These are phyloP conservation scores for Hypselothyrea guttata DNA, from an alignment of 2,888 invertebrate species.

Conservation along the genomic window DNA sequence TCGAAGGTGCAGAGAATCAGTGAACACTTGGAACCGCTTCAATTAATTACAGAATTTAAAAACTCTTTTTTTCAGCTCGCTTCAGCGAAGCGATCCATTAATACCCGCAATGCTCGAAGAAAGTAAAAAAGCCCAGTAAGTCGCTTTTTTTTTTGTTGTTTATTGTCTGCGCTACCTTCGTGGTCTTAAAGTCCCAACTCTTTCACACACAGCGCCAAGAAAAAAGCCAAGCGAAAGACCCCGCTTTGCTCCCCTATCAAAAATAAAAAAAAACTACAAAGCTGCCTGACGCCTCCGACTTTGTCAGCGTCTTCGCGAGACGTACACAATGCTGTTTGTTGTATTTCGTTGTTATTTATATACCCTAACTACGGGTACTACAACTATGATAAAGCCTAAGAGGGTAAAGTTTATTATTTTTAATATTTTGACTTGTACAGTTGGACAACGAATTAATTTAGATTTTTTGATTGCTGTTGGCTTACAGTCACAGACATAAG, in stretches of 20 bases:
- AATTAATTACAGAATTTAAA: slow-evolving; percentile 44
- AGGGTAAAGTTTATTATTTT: no score
- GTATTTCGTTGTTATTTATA: slow-evolving; percentile 15
- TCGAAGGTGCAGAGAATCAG: slow-evolving; percentile 29
- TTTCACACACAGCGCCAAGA: slow-evolving; percentile 7
- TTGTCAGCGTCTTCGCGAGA: slow-evolving; percentile 21
- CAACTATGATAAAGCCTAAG: no score
- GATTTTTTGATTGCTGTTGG: no score
- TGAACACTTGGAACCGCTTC: slow-evolving; percentile 10
- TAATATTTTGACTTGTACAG: no score
- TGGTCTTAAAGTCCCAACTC: slow-evolving; percentile 38
- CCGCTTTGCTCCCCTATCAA: slow-evolving; percentile 3
- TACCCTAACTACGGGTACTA: no score
- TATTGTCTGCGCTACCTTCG: slow-evolving; percentile 34
- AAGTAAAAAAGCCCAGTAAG: slow-evolving; percentile 46
- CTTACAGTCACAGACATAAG: no score
- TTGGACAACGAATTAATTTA: no score
- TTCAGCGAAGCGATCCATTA: slow-evolving; percentile 30
- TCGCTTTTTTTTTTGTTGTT: slow-evolving; percentile 10
- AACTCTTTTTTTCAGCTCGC: slow-evolving; percentile 17
- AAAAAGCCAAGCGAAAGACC: slow-evolving; percentile 41
- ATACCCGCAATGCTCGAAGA: slow-evolving; percentile 39
- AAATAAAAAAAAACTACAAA: slow-evolving; percentile 26
- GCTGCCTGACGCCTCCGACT: slow-evolving; percentile 44
- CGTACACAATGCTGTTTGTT: slow-evolving; percentile 28